Evolutionary conservation across 1,140 invertebrate genomes (phyloP).

Genomic region (Orussus abietinus): DNA sequence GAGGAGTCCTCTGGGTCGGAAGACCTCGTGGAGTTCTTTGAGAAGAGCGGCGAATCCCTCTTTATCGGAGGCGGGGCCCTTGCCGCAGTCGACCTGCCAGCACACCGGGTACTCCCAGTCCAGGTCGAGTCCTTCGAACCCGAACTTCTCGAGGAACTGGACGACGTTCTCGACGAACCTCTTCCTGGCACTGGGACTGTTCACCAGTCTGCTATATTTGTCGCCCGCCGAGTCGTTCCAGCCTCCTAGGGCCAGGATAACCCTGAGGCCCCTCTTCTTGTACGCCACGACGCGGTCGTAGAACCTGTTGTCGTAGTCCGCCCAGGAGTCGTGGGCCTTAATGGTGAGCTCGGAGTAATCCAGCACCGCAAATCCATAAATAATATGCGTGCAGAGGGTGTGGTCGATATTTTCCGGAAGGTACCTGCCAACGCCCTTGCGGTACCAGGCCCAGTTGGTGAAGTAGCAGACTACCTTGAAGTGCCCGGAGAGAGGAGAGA

Average conservation of each 20-base stretch:
- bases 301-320: slow-evolving; percentile 82
- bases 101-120: slow-evolving; percentile 93
- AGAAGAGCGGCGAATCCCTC: slow-evolving; percentile 70
- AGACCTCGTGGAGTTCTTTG: slow-evolving; percentile 68
- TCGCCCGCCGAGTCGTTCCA: slow-evolving; percentile 87
- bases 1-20: slow-evolving; percentile 69
- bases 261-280: slow-evolving; percentile 77
- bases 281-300: slow-evolving; percentile 76
- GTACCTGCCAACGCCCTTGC: slow-evolving; percentile 76
- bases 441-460: slow-evolving; percentile 92
- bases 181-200: slow-evolving; percentile 64
- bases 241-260: slow-evolving; percentile 78
- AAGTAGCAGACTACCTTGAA: slow-evolving; percentile 77
- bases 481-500: slow-evolving; percentile 43
- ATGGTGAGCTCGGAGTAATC: slow-evolving; percentile 74
- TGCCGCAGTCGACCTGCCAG: slow-evolving; percentile 82
- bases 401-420: slow-evolving; percentile 81
- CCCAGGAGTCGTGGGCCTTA: slow-evolving; percentile 83
- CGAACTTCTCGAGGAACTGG: slow-evolving; percentile 74
- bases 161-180: slow-evolving; percentile 73
- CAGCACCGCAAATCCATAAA: slow-evolving; percentile 88
- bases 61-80: slow-evolving; percentile 79
- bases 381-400: slow-evolving; percentile 83
- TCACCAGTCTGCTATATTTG: slow-evolving; percentile 80
- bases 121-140: slow-evolving; percentile 83